Base-by-base conservation (phyloP, 2,888 invertebrate species). In the Meteorus colon region DNA sequence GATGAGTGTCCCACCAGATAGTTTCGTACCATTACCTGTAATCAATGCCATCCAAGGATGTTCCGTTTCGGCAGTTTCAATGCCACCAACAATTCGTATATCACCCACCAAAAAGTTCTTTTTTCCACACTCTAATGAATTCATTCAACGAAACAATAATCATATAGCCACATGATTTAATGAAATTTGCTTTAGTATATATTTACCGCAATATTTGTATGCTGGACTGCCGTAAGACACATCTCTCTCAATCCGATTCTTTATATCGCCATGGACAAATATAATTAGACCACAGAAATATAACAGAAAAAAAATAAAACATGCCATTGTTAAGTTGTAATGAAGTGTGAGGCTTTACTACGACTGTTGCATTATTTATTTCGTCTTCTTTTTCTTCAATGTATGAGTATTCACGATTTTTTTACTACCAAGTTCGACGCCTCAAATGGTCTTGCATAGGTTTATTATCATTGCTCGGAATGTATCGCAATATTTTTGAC, bases 11-110 rank as follows among this genome's bases (percentile, higher is more conserved):
- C 91, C 92, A 0, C 55, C 55, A 24, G 91, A 91, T 87, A 91
- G 88, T 16, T 86, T 85, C 5, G 90, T 88, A 0, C 88, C 86
- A 31, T 80, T 73, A 75, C 91, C 90, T 72, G 91, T 79, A 41
- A 89, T 85, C 27, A 91, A 91, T 1, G 91, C 91, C 0, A 91
- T 90, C 92, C 92, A 93, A 0, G 92, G 92, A 81, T 89, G 91
- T 0, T 91, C 90, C 81, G 92, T 91, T 0, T 91, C 90, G 5
- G 84, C 86, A 0, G 91, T 90, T 73, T 90, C 85, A 6, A 90
- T 82, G 0, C 92, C 92, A 2, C 92, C 92, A 6, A 92, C 91
- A 79, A 92, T 92, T 62, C 92, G 89, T 88, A 82, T 74, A 48
- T 80, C 77, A 16, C 78, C 80, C 27, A 80, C 59, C 12, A 59